Percentiles rank a stretch among this genome's conserved stretches.
Evolutionary conservation across 2,888 invertebrate genomes (phyloP).

Genomic region (Spodoptera exigua): DNA sequence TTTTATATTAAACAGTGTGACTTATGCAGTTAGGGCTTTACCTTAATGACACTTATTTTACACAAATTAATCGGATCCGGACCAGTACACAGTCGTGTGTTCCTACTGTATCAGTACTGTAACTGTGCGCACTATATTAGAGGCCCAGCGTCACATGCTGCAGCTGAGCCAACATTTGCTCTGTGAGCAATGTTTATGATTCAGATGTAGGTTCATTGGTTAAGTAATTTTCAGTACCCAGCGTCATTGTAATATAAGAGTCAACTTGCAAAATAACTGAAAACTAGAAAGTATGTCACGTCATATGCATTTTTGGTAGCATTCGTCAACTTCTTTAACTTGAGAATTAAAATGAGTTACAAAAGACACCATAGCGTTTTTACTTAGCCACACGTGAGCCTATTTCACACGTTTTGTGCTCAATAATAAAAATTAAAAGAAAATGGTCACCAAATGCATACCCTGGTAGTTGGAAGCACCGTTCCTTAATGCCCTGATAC

Average conservation of each 20-base stretch:
- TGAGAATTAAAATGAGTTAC: not conserved
- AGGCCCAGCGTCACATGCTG: slow-evolving; percentile 27
- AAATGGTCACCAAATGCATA: slow-evolving; percentile 68
- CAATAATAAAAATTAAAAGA: no score
- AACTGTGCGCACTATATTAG: no score
- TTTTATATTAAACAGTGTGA: no score
- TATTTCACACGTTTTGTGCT: no score
- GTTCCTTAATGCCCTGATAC: slow-evolving; percentile 92
- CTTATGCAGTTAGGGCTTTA: no score
- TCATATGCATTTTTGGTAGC: slow-evolving; percentile 45
- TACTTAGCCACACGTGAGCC: not conserved
- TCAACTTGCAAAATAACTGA: slow-evolving; percentile 38
- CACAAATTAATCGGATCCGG: no score
- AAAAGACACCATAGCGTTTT: not conserved
- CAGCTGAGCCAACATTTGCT: slow-evolving; percentile 62
- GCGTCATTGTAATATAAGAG: slow-evolving; percentile 10
- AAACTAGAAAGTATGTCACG: slow-evolving; percentile 44
- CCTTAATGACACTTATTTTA: no score
- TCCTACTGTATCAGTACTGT: no score
- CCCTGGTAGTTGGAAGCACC: slow-evolving; percentile 91
- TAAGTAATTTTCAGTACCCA: slow-evolving; percentile 18
- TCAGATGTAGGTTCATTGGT: slow-evolving; percentile 32
- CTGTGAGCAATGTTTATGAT: slow-evolving; percentile 52
- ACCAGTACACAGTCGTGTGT: no score
- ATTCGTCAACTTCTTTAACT: slow-evolving; percentile 32